phyloP scores from a whole-genome alignment of 2,113 vertebrate species.

The Bos javanicus region DNA sequence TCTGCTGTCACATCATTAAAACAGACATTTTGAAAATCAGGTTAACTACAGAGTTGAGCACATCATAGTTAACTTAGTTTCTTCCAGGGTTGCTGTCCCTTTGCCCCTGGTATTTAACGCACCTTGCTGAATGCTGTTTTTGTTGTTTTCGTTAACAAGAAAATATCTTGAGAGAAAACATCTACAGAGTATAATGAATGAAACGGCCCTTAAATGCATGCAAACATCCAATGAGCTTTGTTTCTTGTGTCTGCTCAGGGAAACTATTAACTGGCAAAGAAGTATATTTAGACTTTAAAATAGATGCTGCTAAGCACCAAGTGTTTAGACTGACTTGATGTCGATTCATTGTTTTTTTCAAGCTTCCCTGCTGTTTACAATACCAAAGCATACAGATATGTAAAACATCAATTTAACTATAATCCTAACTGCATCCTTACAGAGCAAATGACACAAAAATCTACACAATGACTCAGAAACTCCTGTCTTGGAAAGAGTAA shows the following conservation, averaged over 20 bases:
- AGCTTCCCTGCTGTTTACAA: slow-evolving; percentile 20
- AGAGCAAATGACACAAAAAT: slow-evolving; percentile 18
- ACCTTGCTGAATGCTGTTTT: neutral
- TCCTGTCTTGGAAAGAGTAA: neutral
- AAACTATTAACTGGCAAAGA: slow-evolving; percentile 40
- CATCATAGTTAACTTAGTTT: neutral
- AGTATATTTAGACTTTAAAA: slow-evolving; percentile 42
- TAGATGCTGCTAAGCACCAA: neutral
- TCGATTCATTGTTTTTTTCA: neutral
- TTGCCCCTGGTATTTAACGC: neutral
- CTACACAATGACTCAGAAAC: neutral
- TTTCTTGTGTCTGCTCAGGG: slow-evolving; percentile 27
- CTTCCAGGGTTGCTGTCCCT: neutral
- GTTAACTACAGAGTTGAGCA: neutral
- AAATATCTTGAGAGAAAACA: slow-evolving; percentile 7
- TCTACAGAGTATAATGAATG: slow-evolving; percentile 33
- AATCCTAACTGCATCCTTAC: neutral
- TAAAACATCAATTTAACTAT: slow-evolving; percentile 16
- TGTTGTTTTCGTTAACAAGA: neutral
- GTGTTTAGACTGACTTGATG: slow-evolving; percentile 21
- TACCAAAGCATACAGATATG: neutral
- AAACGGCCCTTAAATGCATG: slow-evolving; percentile 35
- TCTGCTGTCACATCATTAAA: neutral
- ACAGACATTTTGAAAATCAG: slow-evolving; percentile 25
- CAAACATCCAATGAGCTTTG: slow-evolving; percentile 7